Evolutionary conservation across 2,113 vertebrate genomes (phyloP), one percentile per base, ranked within the genome.

Genomic region (Rhombomys opimus): DNA sequence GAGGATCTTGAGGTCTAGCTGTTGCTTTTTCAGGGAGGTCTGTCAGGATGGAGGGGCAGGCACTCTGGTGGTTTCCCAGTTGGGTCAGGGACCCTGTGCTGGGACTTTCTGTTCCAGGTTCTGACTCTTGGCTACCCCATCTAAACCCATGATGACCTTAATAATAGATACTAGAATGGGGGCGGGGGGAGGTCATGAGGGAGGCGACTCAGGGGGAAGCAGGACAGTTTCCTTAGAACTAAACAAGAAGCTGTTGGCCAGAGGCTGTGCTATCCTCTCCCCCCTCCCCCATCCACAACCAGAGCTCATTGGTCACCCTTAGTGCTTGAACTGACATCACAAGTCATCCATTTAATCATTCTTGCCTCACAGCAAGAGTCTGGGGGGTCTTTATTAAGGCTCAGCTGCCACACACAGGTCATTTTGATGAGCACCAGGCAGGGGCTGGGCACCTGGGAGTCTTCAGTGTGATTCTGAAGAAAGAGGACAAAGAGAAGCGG

Each of bases 31-130:
- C 77, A 91, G 35, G 67, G 46, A 94, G 59, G 80, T 88, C 77
- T 18, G 1, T 68, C 65, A 73, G 85, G 61, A 70, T 76, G 27
- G 41, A 41, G 59, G 86, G 61, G 38, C 63, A 87, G 20, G 17
- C 93, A 75, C 65, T 93, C 82, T 95, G 97, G 97, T 97, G 70
- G 57, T 98, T 98, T 98, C 97, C 97, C 67, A 85, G 86, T 89
- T 70, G 73, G 86, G 92, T 89, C 85, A 97, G 20, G 38, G 59
- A 92, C 81, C 27, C 92, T 84, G 54, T 14, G 50, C 67, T 89
- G 88, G 95, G 93, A 96, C 96, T 98, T 97, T 97, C 96, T 96
- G 97, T 96, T 96, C 96, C 90, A 0, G 0, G 75, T 95, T 97
- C 90, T 96, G 84, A 32, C 50, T 23, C 46, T 50, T 11, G 17